These are phyloP conservation scores for Tokudaia tokunoshimensis DNA, from an alignment of 2,797 vertebrate species.

Conservation along the genomic window DNA sequence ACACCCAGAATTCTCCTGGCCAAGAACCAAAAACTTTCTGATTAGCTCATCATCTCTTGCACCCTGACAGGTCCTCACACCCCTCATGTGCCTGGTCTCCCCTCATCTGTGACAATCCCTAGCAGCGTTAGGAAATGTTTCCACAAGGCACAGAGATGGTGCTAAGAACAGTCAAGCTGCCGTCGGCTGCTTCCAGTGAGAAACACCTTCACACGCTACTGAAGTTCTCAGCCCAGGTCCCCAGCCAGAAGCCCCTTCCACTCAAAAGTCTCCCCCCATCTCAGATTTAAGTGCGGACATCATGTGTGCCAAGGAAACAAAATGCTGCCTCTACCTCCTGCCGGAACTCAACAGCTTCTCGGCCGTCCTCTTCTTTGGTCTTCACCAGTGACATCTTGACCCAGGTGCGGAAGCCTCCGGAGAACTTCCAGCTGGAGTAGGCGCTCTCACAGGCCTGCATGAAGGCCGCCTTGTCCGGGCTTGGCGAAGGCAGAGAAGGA, in stretches of 20 bases:
- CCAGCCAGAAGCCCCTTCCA: neutral
- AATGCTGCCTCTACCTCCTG: conserved; percentile 90
- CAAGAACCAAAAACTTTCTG: neutral
- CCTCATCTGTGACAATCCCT: neutral
- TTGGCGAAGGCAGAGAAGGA: conserved; percentile 76
- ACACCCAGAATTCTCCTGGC: neutral
- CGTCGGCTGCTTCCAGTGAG: neutral
- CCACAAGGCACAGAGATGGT: neutral
- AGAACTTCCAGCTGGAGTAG: conserved; percentile 98
- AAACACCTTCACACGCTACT: neutral
- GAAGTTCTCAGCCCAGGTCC: neutral
- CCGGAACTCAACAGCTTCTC: conserved; percentile 94
- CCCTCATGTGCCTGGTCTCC: no score
- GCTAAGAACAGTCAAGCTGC: no score
- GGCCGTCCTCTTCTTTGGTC: conserved; percentile 93
- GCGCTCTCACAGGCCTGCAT: conserved; percentile 97
- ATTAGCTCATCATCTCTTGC: no score
- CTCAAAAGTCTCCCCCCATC: neutral
- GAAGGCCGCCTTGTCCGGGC: conserved; percentile 92
- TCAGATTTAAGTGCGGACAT: neutral
- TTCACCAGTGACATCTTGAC: conserved; percentile 98
- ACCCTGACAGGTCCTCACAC: accelerated
- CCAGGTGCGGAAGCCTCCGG: conserved; percentile 98
- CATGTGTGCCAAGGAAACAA: neutral
- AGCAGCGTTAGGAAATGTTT: neutral